Conservation (phyloP, 2,797 vertebrate species). For the Philypnodon macrostomus region DNA sequence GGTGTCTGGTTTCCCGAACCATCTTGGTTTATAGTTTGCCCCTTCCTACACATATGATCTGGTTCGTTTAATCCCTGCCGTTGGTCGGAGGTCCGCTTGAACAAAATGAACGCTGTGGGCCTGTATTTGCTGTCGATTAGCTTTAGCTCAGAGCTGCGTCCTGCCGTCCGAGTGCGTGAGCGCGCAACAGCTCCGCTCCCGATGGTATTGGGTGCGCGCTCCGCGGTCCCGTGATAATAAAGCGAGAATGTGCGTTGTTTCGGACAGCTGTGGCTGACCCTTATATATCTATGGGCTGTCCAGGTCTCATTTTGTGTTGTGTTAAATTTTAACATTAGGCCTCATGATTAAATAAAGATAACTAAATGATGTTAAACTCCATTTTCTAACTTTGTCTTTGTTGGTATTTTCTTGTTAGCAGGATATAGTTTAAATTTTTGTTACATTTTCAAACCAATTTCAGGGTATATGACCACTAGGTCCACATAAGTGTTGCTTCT, state of each 20-base stretch:
- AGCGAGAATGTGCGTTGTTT: not conserved
- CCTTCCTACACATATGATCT: conserved; percentile 77
- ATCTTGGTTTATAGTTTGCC: conserved; percentile 81
- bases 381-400: too few relatives aligned
- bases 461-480: too few relatives aligned
- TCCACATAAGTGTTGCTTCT: too few relatives aligned
- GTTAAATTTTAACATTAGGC: too few relatives aligned
- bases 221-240: conserved; percentile 39
- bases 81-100: conserved; percentile 71
- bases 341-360: too few relatives aligned
- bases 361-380: too few relatives aligned
- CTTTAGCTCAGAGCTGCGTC: conserved; percentile 63
- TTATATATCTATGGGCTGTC: too few relatives aligned
- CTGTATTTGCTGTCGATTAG: conserved; percentile 53
- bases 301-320: too few relatives aligned
- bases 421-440: too few relatives aligned
- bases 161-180: conserved; percentile 33
- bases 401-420: too few relatives aligned
- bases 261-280: too few relatives aligned
- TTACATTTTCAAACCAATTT: too few relatives aligned
- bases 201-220: conserved; percentile 44
- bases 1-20: conserved; percentile 99
- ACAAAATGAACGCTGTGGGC: conserved; percentile 72
- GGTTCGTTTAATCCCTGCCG: conserved; percentile 72
- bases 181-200: conserved; percentile 39